phyloP scores from a whole-genome alignment of 2,888 invertebrate species.

The Branchipolynoe longqiensis region DNA sequence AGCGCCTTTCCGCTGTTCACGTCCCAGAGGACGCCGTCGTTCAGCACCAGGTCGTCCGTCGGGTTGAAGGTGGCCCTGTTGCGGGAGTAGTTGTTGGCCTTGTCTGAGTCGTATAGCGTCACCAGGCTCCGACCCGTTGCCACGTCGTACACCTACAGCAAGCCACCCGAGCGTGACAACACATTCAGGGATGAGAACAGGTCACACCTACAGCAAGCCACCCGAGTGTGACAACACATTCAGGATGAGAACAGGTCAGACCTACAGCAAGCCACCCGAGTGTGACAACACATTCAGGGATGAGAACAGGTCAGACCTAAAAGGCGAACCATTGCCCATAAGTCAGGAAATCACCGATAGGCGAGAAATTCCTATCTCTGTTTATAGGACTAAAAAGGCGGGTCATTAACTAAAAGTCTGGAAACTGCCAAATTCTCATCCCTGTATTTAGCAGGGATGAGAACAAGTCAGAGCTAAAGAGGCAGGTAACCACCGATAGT shows the following conservation, averaged over 20 bases:
- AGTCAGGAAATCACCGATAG: neutral
- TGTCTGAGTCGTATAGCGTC: slow-evolving; percentile 88
- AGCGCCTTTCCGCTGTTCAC: slow-evolving; percentile 91
- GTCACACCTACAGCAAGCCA: neutral
- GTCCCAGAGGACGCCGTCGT: slow-evolving; percentile 98
- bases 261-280: slow-evolving; percentile 81
- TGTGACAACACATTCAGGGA: too few relatives aligned
- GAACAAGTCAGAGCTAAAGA: too few relatives aligned
- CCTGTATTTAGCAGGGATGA: too few relatives aligned
- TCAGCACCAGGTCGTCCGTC: slow-evolving; percentile 95
- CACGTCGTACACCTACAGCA: slow-evolving; percentile 91
- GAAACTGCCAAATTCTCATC: too few relatives aligned
- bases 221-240: too few relatives aligned
- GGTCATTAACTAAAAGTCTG: too few relatives aligned
- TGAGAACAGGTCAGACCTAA: neutral
- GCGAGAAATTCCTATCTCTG: too few relatives aligned
- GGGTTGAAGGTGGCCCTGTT: slow-evolving; percentile 97
- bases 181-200: neutral
- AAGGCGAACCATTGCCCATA: too few relatives aligned
- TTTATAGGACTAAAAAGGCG: too few relatives aligned
- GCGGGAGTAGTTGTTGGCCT: slow-evolving; percentile 95
- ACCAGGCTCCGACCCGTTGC: slow-evolving; percentile 89
- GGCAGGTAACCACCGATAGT: too few relatives aligned
- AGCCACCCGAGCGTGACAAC: slow-evolving; percentile 60
- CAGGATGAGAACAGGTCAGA: too few relatives aligned